Evolutionary conservation across 2,113 vertebrate species (phyloP).

Genomic region (Polypterus bichir): DNA sequence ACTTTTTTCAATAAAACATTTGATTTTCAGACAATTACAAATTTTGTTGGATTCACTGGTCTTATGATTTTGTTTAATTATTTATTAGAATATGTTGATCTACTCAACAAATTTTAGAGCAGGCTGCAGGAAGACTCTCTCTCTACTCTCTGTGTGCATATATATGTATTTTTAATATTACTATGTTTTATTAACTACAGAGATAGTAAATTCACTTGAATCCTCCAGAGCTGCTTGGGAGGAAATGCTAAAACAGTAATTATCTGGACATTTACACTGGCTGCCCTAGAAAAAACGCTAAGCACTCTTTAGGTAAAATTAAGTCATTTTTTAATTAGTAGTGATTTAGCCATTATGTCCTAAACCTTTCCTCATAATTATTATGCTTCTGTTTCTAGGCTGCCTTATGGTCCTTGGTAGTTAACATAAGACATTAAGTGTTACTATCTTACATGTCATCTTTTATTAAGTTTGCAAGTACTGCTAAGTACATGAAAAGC

Average conservation of each 20-base stretch:
- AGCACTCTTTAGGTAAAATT: conserved; percentile 80
- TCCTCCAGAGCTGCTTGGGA: conserved; percentile 89
- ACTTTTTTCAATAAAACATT: too few species aligned
- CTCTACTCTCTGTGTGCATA: too few species aligned
- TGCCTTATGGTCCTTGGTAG: background rate
- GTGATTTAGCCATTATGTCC: too few species aligned
- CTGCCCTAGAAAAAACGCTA: conserved; percentile 73
- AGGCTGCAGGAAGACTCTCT: too few species aligned
- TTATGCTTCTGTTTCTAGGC: background rate
- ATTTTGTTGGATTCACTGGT: too few species aligned
- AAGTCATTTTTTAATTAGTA: too few species aligned
- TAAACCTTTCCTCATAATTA: too few species aligned
- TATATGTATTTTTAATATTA: background rate
- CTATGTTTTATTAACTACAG: conserved; percentile 83
- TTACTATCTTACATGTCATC: background rate
- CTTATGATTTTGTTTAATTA: too few species aligned
- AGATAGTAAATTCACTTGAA: conserved; percentile 91
- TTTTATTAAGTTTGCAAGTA: conserved; percentile 76
- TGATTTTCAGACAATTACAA: too few species aligned
- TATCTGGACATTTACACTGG: conserved; percentile 81
- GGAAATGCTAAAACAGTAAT: conserved; percentile 93
- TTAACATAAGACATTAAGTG: background rate
- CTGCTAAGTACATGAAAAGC: conserved; percentile 91
- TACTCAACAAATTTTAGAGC: too few species aligned
- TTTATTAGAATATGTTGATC: too few species aligned